phyloP scores from a whole-genome alignment of 1,140 invertebrate genomes.

The Brachionus plicatilis region DNA sequence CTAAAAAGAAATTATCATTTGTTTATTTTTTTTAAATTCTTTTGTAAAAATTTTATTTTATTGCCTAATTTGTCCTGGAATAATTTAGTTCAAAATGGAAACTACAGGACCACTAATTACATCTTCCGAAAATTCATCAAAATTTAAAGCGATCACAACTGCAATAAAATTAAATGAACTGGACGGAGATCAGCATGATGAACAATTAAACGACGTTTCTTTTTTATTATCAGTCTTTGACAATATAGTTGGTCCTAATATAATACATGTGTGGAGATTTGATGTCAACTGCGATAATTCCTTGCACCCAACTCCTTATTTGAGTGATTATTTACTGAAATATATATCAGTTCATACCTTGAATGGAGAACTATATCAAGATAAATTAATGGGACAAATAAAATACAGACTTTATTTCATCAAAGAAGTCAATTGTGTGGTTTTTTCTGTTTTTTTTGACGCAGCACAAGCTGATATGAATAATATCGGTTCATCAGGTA shows the following conservation, averaged over 20 bases:
- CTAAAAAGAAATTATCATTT: no score
- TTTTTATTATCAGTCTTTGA: conserved; percentile 39
- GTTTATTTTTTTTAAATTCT: no score
- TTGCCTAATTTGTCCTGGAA: no score
- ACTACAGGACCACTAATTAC: neutral
- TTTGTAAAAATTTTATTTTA: no score
- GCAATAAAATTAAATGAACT: neutral
- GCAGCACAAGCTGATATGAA: neutral
- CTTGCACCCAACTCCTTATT: no score
- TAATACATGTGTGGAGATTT: neutral
- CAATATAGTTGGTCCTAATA: conserved; percentile 34
- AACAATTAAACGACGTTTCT: neutral
- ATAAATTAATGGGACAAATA: conserved; percentile 8
- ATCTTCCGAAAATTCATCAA: neutral
- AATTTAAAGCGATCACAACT: neutral
- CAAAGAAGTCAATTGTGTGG: neutral
- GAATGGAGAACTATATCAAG: conserved; percentile 33
- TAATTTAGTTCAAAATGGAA: neutral
- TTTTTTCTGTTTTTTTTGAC: conserved; percentile 39
- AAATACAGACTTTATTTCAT: conserved; percentile 34
- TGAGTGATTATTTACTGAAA: conserved; percentile 2
- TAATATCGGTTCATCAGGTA: neutral
- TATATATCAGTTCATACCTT: conserved; percentile 22
- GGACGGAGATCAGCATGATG: neutral
- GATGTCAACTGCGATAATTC: neutral